Evolutionary conservation across 2,113 vertebrate species (phyloP), one percentile per base, ranked within the genome.

Genomic region (Phyllostomus discolor): DNA sequence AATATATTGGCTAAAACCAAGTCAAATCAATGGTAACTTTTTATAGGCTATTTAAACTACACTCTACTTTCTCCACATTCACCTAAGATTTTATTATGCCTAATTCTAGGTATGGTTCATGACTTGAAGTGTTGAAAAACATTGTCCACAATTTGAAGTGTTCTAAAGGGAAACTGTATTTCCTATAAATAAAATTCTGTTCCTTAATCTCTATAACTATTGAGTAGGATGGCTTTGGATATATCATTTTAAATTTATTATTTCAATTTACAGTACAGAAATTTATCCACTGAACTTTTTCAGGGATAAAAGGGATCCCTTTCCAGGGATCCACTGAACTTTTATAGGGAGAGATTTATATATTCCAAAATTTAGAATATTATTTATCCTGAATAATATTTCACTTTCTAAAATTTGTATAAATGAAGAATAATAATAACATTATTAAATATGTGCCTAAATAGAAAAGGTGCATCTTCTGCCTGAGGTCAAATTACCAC

Each of bases 351-450:
- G 59, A 96, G 43, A 62, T 22, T 52, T 38, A 16, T 69, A 50
- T 82, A 82, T 57, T 92, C 54, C 57, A 88, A 91, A 92, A 64
- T 64, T 82, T 22, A 93, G 16, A 88, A 52, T 83, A 79, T 89
- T 83, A 57, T 72, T 97, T 92, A 48, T 4, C 35, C 69, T 79
- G 20, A 7, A 85, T 24, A 46, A 48, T 16, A 66, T n/a, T 62
- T 88, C 17, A 50, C n/a, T 75, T 84, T 78, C 69, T 85, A 86
- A 82, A 91, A 46, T n/a, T 70, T 88, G 24, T 22, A 8, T 78
- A 85, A 75, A 8, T 62, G 12, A 11, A 4, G 17, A 78, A 88
- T 54, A 91, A 76, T 20, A 64, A n/a, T 52, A 88, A 38, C 31
- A 33, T 26, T 66, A 72, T 38, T 64, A 2, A 75, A 83, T 50